Percentiles rank a stretch among this genome's conserved stretches.
Evolutionary conservation across 2,113 vertebrate genomes (phyloP).

Genomic region (Craseonycteris thonglongyai): DNA sequence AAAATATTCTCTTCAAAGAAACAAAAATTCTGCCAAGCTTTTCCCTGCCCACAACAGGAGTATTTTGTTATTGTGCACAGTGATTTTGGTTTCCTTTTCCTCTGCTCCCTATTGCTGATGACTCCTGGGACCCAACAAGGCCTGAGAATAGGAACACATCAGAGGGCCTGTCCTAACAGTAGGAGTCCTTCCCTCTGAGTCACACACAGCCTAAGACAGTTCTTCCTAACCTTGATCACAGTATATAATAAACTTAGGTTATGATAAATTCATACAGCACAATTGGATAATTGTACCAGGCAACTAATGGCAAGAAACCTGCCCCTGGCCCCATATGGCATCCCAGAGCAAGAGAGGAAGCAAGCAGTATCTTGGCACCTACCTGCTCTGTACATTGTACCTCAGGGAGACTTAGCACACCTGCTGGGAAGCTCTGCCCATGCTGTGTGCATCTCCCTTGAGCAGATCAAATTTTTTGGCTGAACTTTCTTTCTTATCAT

Average conservation of each 20-base stretch:
- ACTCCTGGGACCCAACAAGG: background rate
- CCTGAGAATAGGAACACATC: background rate
- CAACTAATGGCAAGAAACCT: background rate
- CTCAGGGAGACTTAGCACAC: background rate
- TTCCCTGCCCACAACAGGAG: background rate
- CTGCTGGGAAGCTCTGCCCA: background rate
- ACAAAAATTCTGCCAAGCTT: background rate
- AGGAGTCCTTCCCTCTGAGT: background rate
- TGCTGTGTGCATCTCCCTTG: background rate
- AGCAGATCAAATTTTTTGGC: background rate
- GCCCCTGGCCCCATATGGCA: background rate
- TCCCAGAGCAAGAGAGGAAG: background rate
- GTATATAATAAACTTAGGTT: background rate
- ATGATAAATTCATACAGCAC: background rate
- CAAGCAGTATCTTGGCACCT: background rate
- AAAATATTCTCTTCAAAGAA: constrained; percentile 30
- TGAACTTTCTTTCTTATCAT: background rate
- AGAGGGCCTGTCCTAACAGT: background rate
- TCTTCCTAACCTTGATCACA: background rate
- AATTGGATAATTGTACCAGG: background rate
- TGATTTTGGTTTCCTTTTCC: background rate
- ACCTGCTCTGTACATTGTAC: background rate
- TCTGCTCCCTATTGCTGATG: background rate
- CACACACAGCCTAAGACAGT: background rate
- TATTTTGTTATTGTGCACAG: background rate